phyloP scores from a whole-genome alignment of 2,113 vertebrate species.

The Zapornia atra region DNA sequence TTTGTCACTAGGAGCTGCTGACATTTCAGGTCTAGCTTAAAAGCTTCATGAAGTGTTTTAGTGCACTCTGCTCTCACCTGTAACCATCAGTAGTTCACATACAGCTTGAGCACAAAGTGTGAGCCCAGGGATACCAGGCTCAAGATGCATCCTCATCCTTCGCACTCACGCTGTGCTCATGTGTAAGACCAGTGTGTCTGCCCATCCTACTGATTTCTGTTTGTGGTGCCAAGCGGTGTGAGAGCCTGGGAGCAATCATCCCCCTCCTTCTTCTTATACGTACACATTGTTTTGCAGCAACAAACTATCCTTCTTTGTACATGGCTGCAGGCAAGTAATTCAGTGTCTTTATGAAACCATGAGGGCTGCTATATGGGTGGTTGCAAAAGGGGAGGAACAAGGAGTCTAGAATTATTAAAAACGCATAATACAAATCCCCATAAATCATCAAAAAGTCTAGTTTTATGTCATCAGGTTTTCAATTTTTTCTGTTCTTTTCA shows the following conservation, averaged over 20 bases:
- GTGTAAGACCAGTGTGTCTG: rapidly evolving
- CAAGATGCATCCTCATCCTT: not conserved
- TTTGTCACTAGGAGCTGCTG: not conserved
- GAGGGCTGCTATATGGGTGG: not conserved
- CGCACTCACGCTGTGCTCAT: not conserved
- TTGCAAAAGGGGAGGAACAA: rapidly evolving
- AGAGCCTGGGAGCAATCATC: not conserved
- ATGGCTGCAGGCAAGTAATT: too few relatives aligned
- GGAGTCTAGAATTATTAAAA: not conserved
- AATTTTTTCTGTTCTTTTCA: not conserved
- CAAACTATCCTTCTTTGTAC: too few relatives aligned
- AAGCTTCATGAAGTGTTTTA: not conserved
- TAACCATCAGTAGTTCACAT: rapidly evolving
- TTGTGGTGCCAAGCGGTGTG: not conserved
- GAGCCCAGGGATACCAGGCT: not conserved
- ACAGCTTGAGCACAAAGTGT: not conserved
- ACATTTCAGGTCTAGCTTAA: not conserved
- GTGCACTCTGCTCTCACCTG: not conserved
- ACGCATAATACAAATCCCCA: not conserved
- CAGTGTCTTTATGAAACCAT: not conserved
- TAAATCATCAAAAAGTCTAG: not conserved
- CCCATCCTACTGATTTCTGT: not conserved
- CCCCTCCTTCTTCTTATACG: not conserved
- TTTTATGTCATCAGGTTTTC: not conserved
- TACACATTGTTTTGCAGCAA: not conserved